phyloP scores from a whole-genome alignment of 2,797 vertebrate species.

The Rhynchotus rufescens region DNA sequence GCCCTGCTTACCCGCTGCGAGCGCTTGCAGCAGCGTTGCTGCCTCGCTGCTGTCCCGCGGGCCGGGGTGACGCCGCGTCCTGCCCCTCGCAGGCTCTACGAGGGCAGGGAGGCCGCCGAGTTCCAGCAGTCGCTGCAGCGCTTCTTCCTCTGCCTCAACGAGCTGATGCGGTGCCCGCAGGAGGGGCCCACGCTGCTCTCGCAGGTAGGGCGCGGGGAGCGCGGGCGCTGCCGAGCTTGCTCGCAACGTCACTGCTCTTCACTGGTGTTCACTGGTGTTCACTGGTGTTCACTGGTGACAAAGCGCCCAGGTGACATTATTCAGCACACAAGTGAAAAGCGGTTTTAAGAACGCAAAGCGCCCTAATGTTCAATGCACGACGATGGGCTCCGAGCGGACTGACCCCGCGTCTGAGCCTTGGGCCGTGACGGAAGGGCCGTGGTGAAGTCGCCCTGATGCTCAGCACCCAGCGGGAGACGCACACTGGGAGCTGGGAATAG shows the following conservation, averaged over 20 bases:
- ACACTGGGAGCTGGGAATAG: not conserved
- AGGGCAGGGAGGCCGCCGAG: constrained; percentile 50
- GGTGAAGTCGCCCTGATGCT: not conserved
- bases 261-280: too few relatives aligned
- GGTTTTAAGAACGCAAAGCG: not conserved
- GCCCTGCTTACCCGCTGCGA: not conserved
- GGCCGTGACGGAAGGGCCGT: not conserved
- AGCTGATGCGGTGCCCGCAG: constrained; percentile 54
- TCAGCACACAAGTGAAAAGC: not conserved
- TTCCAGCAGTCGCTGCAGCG: constrained; percentile 29
- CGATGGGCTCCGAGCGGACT: not conserved
- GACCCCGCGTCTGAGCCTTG: not conserved
- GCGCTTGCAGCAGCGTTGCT: not conserved
- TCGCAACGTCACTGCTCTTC: too few relatives aligned
- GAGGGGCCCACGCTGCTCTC: constrained; percentile 51
- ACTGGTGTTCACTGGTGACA: not conserved
- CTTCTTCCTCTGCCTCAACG: constrained; percentile 52
- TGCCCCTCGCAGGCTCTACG: constrained; percentile 57
- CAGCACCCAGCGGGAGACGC: not conserved
- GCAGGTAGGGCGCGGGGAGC: not conserved
- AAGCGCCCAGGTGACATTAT: not conserved
- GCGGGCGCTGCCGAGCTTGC: too few relatives aligned
- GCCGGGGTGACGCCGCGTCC: not conserved
- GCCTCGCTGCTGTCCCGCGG: too few relatives aligned
- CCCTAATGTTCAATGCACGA: not conserved